A percentile compares a stretch with the other conserved stretches of the same genome.
These are phyloP conservation scores for Oreortyx pictus DNA, from an alignment of 2,797 vertebrate species.

Conservation along the genomic window DNA sequence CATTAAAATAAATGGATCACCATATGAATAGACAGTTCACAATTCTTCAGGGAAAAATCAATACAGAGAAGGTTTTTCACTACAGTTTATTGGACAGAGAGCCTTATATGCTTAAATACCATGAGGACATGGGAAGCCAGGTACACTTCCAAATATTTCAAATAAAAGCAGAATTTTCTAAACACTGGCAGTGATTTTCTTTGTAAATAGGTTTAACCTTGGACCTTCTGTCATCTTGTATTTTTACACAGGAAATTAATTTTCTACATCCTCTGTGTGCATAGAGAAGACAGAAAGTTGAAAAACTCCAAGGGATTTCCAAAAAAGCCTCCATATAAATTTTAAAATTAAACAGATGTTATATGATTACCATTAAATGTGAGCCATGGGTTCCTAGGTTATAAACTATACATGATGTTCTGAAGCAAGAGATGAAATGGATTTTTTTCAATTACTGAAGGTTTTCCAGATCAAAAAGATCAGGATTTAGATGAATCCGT, in stretches of 20 bases:
- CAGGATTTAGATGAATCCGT: constrained; percentile 70
- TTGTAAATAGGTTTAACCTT: constrained; percentile 84
- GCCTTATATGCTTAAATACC: constrained; percentile 66
- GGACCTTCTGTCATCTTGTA: constrained; percentile 82
- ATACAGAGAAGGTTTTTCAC: constrained; percentile 30
- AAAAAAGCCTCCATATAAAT: constrained; percentile 82
- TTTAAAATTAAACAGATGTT: constrained; percentile 89
- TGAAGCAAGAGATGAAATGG: constrained; percentile 76
- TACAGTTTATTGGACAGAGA: constrained; percentile 65
- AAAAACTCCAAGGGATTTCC: constrained; percentile 81
- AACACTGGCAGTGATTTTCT: constrained; percentile 80
- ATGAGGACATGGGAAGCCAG: constrained; percentile 67
- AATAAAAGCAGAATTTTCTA: constrained; percentile 76
- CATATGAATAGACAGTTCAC: constrained; percentile 69
- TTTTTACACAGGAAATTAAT: constrained; percentile 88
- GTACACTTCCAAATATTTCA: constrained; percentile 77
- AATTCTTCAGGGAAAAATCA: constrained; percentile 67
- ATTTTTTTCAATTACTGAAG: constrained; percentile 74
- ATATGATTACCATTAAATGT: constrained; percentile 83
- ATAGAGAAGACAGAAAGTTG: constrained; percentile 74
- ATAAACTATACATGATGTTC: constrained; percentile 78
- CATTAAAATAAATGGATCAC: constrained; percentile 72
- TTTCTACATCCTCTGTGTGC: constrained; percentile 79
- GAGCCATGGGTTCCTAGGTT: constrained; percentile 76
- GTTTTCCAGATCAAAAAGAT: constrained; percentile 76